phyloP scores from a whole-genome alignment of 1,140 invertebrate genomes.

The Aphelinus certus region DNA sequence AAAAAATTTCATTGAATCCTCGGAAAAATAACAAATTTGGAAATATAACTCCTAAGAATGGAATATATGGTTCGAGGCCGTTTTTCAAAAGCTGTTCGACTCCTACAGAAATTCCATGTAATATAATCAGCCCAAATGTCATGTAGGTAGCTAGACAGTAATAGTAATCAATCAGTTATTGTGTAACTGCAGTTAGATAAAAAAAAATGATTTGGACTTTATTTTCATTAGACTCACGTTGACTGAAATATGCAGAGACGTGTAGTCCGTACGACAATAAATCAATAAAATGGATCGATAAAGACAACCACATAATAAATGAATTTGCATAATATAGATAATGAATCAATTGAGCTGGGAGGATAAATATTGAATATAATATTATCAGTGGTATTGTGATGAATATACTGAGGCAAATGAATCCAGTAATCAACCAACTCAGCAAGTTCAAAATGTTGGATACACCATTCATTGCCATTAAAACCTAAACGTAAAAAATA shows the following conservation, averaged over 20 bases:
- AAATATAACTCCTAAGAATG: slow-evolving; percentile 35
- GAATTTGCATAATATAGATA: slow-evolving; percentile 57
- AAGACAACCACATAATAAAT: slow-evolving; percentile 57
- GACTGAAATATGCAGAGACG: slow-evolving; percentile 51
- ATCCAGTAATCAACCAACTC: slow-evolving; percentile 57
- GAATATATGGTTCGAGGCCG: background rate
- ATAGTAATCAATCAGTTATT: too few species aligned
- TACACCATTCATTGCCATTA: slow-evolving; percentile 63
- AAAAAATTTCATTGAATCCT: slow-evolving; percentile 26
- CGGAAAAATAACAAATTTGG: slow-evolving; percentile 23
- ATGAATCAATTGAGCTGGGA: slow-evolving; percentile 39
- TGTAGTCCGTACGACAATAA: slow-evolving; percentile 58
- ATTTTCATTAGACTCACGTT: background rate
- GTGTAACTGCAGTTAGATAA: too few species aligned
- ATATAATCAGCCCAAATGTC: too few species aligned
- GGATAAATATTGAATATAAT: too few species aligned
- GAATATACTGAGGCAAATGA: slow-evolving; percentile 44
- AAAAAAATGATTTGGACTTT: too few species aligned
- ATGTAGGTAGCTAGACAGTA: too few species aligned
- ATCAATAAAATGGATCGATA: slow-evolving; percentile 52
- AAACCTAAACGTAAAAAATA: slow-evolving; percentile 58
- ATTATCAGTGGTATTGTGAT: too few species aligned
- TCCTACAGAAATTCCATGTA: too few species aligned
- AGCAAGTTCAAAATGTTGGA: slow-evolving; percentile 55
- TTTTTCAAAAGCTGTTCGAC: too few species aligned